These are phyloP conservation scores for Aphelocoma californica DNA, from an alignment of 2,797 vertebrate genomes.

Conservation along the genomic window DNA sequence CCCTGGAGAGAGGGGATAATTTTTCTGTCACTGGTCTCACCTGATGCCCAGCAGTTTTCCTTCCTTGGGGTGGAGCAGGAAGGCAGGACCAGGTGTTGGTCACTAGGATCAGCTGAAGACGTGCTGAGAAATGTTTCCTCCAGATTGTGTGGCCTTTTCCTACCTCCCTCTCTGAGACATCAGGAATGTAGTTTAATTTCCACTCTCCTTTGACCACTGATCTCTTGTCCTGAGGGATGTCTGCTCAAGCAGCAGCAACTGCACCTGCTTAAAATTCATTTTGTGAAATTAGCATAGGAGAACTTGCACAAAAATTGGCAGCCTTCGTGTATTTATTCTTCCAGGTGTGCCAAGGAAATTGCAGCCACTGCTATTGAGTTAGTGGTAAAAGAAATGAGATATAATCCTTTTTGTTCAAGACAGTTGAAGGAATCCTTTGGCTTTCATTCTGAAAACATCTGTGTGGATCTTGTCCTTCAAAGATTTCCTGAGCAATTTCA, in stretches of 20 bases:
- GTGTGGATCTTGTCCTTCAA: constrained; percentile 12
- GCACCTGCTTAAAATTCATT: neutral
- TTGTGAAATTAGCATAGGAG: neutral
- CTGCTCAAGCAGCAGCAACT: neutral
- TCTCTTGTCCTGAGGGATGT: neutral
- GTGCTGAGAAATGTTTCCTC: neutral
- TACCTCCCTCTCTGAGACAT: neutral
- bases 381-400: neutral
- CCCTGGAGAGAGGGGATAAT: neutral
- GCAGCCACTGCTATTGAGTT: neutral
- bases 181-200: neutral
- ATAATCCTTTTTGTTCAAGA: neutral
- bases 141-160: neutral
- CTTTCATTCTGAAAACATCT: constrained; percentile 16
- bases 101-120: neutral
- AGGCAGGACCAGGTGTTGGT: neutral
- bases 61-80: neutral
- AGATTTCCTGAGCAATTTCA: neutral
- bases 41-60: neutral
- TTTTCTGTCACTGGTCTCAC: neutral
- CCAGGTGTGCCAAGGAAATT: constrained; percentile 1
- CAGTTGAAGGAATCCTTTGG: neutral
- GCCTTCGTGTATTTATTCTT: neutral
- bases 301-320: neutral
- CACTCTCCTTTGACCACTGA: neutral